phyloP scores from a whole-genome alignment of 2,113 vertebrate genomes.

The Protomyctophum bolini region DNA sequence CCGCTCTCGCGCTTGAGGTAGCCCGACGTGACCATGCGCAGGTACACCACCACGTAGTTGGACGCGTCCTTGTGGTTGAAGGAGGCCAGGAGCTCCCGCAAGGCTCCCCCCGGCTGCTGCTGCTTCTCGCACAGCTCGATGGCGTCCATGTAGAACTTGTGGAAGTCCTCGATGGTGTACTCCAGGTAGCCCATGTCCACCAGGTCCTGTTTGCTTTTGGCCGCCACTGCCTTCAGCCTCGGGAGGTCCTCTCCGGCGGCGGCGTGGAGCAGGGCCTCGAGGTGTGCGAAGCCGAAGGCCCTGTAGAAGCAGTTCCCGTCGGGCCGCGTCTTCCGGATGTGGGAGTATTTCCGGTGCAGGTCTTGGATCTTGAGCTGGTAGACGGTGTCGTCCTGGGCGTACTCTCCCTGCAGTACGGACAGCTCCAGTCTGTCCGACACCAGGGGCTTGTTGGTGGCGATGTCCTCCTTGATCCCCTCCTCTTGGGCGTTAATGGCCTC shows the following conservation, averaged over 20 bases:
- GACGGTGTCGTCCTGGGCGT: constrained; percentile 82
- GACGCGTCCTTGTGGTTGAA: constrained; percentile 88
- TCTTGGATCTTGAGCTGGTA: constrained; percentile 87
- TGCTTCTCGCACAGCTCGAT: constrained; percentile 85
- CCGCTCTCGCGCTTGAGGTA: constrained; percentile 83
- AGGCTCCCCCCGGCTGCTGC: constrained; percentile 38
- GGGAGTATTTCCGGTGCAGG: constrained; percentile 83
- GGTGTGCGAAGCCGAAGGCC: constrained; percentile 84
- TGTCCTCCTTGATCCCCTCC: constrained; percentile 86
- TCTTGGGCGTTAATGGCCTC: constrained; percentile 88
- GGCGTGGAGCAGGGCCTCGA: constrained; percentile 83
- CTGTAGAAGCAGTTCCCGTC: constrained; percentile 88
- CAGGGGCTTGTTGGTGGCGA: constrained; percentile 83
- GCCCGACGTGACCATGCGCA: constrained; percentile 85
- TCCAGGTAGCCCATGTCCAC: constrained; percentile 84
- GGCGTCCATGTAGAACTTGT: constrained; percentile 86
- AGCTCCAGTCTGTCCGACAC: constrained; percentile 84
- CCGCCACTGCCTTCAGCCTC: constrained; percentile 84
- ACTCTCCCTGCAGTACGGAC: constrained; percentile 81
- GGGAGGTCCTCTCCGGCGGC: constrained; percentile 67
- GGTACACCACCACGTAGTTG: constrained; percentile 86
- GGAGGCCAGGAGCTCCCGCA: constrained; percentile 78
- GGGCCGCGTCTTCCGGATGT: constrained; percentile 83
- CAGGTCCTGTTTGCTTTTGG: constrained; percentile 85
- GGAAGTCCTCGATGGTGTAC: constrained; percentile 88